Evolutionary conservation across 2,888 invertebrate species (phyloP), one percentile per base, ranked within the genome.

Genomic region (Pollenia amentaria): DNA sequence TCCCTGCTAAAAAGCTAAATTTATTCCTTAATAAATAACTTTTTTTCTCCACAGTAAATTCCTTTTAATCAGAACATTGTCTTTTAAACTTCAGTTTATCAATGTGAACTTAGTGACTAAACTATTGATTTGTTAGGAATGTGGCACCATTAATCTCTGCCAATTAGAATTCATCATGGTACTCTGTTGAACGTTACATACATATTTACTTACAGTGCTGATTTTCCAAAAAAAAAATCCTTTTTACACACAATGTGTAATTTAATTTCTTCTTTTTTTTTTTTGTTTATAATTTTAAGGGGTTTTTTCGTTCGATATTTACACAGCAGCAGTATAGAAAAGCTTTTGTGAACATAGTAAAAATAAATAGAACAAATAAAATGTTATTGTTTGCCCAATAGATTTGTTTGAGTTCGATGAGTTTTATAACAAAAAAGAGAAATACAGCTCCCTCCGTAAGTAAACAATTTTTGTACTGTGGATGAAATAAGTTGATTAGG

Each of bases 321-420:
- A 60, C 48, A 48, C 38, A 46, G 48, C 46, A 75, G 62, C 62
- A 75, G 1, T 72, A 72, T 72, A 29, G n/a, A 9, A 62, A 48
- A 40, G 18, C 16, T 40, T 38, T 12, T 40, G 38, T 48, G 48
- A n/a, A 75, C 60, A 48, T 75, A 14, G 14, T 48, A 14, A 18
- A 16, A 44, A 12, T 14, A 40, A 14, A 18, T 38, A 9, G 12
- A 16, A 16, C 16, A 48, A 38, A 40, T 6, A 29, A 53, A 16
- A 42, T 14, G 18, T n/a, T 16, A 62, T 12, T 60, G 40, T 75
- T 75, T 75, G 60, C 42, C 12, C 14, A 62, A 60, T 1, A 60
- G 16, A 12, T 16, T 48, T 60, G 38, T 73, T 48, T 11, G 29
- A 12, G 38, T 60, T 46, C 48, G 14, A n/a, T 53, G 40, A 18